A percentile compares a stretch with the other conserved stretches of the same genome.
Conservation (phyloP, 2,113 vertebrate genomes). For the Dissostichus mawsoni region DNA sequence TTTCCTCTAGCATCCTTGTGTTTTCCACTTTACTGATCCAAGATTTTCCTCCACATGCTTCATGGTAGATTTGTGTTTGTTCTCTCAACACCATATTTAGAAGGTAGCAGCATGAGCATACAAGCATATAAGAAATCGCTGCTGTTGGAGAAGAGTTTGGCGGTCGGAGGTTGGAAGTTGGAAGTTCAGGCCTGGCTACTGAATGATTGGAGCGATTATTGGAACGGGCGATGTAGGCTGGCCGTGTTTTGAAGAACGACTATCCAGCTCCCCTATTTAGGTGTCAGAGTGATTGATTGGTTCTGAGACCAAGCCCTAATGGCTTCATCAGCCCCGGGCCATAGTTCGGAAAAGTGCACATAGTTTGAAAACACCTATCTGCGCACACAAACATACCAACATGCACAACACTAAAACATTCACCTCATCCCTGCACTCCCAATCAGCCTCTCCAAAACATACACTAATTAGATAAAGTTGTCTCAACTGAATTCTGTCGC, state of each 20-base stretch:
- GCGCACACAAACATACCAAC: neutral
- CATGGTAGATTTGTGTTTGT: neutral
- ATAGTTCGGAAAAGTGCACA: slow-evolving; percentile 19
- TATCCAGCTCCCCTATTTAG: slow-evolving; percentile 71
- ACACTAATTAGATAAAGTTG: slow-evolving; percentile 76
- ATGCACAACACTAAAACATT: slow-evolving; percentile 18
- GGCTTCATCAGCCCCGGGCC: slow-evolving; percentile 84
- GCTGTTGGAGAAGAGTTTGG: slow-evolving; percentile 12
- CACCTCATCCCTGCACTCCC: slow-evolving; percentile 60
- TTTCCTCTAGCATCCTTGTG: no score
- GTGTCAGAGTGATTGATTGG: slow-evolving; percentile 86
- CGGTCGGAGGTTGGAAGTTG: slow-evolving; percentile 36
- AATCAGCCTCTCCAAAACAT: slow-evolving; percentile 79
- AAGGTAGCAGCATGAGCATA: slow-evolving; percentile 8
- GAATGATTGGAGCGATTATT: slow-evolving; percentile 81
- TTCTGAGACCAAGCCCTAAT: slow-evolving; percentile 77
- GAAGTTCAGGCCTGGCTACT: slow-evolving; percentile 66
- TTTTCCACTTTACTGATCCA: no score
- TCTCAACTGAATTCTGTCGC: slow-evolving; percentile 64
- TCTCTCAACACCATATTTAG: neutral
- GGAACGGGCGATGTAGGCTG: slow-evolving; percentile 70
- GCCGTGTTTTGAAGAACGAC: slow-evolving; percentile 78
- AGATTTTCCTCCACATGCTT: neutral
- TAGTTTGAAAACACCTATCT: neutral
- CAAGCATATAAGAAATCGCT: slow-evolving; percentile 2